Conservation (phyloP, 2,797 vertebrate species). For the Chaetodon trifasciatus region DNA sequence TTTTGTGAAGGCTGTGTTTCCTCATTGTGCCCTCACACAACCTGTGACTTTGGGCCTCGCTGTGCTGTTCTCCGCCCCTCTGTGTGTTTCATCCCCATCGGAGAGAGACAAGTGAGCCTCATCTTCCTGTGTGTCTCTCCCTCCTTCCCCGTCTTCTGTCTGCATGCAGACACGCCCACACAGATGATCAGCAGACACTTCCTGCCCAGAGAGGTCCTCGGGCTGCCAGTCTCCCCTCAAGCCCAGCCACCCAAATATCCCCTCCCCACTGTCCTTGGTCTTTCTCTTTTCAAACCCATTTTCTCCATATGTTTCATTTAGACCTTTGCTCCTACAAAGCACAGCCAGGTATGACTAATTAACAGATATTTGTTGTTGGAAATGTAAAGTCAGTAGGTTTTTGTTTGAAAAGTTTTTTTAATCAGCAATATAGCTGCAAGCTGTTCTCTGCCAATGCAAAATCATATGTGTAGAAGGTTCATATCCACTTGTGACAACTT, state of each 20-base stretch:
- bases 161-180: slow-evolving; percentile 71
- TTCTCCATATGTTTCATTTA: slow-evolving; percentile 12
- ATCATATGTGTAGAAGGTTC: neutral
- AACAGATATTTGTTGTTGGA: neutral
- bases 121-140: slow-evolving; percentile 43
- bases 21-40: slow-evolving; percentile 65
- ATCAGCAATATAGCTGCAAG: slow-evolving; percentile 14
- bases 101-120: slow-evolving; percentile 43
- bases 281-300: slow-evolving; percentile 1
- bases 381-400: neutral
- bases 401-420: slow-evolving; percentile 1
- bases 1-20: slow-evolving; percentile 62
- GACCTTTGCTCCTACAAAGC: neutral
- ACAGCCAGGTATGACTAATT: slow-evolving; percentile 12
- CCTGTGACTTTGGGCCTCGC: slow-evolving; percentile 68
- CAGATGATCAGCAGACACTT: slow-evolving; percentile 82
- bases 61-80: slow-evolving; percentile 50
- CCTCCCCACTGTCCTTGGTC: slow-evolving; percentile 17
- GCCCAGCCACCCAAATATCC: slow-evolving; percentile 51
- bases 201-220: slow-evolving; percentile 67
- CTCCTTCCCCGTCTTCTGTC: slow-evolving; percentile 59
- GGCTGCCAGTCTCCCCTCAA: slow-evolving; percentile 72
- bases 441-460: slow-evolving; percentile 6
- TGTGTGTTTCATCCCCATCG: slow-evolving; percentile 23
- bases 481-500: neutral